A percentile compares a stretch with the other conserved stretches of the same genome.
These are phyloP conservation scores for Drosophila carrolli DNA, from an alignment of 1,140 invertebrate genomes.

Conservation along the genomic window DNA sequence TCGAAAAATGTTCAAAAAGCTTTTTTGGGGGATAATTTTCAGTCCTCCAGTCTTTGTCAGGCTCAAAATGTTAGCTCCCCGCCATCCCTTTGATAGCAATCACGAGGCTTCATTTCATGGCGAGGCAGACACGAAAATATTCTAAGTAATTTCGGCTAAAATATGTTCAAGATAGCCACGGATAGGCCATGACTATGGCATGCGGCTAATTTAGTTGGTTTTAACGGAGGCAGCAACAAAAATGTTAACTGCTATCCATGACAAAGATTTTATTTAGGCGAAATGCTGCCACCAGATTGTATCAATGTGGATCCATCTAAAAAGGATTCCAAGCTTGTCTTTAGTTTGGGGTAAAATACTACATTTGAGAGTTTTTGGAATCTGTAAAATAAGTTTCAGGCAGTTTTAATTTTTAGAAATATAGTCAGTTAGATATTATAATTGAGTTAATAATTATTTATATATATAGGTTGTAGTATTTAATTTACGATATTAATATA, in stretches of 20 bases:
- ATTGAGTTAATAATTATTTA: too few relatives aligned
- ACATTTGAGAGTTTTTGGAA: not conserved
- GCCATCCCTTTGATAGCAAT: conserved; percentile 41
- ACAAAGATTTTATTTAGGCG: conserved; percentile 15
- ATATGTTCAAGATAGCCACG: conserved; percentile 48
- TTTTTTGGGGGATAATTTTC: conserved; percentile 51
- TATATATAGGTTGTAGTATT: too few relatives aligned
- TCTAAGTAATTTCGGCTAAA: conserved; percentile 52
- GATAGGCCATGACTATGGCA: conserved; percentile 35
- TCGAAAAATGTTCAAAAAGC: conserved; percentile 56
- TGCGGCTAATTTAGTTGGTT: conserved; percentile 52
- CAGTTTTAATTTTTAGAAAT: too few relatives aligned
- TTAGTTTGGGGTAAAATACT: not conserved
- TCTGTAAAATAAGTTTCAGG: not conserved
- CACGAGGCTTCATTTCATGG: conserved; percentile 43
- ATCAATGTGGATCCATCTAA: not conserved
- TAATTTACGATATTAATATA: too few relatives aligned
- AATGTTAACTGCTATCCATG: conserved; percentile 28
- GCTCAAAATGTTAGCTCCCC: not conserved
- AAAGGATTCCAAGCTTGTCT: not conserved
- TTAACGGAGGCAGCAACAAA: conserved; percentile 10
- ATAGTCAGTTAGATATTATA: too few relatives aligned
- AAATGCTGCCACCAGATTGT: conserved; percentile 12
- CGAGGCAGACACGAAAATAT: conserved; percentile 51
- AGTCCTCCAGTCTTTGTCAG: conserved; percentile 33